Conservation (phyloP, 53 echinoderm and acorn worm species). For the Actinopyga echinites region DNA sequence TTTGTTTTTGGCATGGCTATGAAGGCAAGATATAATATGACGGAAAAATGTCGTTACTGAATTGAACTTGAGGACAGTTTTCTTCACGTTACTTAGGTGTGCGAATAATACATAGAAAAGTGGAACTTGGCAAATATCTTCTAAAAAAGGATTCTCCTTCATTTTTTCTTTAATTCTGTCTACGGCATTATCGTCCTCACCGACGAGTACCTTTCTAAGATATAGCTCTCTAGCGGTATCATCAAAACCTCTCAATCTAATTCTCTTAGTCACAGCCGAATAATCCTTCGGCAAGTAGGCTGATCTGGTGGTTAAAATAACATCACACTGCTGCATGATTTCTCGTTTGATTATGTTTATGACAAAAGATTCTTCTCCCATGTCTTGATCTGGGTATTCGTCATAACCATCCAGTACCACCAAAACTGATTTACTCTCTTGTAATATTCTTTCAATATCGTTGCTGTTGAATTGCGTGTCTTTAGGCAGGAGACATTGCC, state of each 20-base stretch:
- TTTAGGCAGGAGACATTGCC: not conserved
- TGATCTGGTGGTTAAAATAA: constrained; percentile 14
- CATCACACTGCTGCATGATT: not conserved
- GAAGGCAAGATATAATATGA: not conserved
- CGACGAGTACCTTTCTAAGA: not conserved
- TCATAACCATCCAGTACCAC: constrained; percentile 2
- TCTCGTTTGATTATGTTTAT: not conserved
- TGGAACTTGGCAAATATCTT: constrained; percentile 12
- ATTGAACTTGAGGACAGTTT: not conserved
- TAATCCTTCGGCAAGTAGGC: not conserved
- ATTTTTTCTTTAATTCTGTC: constrained; percentile 7
- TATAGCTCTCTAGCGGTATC: not conserved
- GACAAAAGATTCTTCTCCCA: not conserved
- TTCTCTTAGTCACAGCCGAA: not conserved
- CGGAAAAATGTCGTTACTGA: not conserved
- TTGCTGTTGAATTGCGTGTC: not conserved
- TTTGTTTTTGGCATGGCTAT: not conserved
- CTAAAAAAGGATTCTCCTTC: constrained; percentile 15
- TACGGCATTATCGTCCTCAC: not conserved
- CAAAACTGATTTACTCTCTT: not conserved
- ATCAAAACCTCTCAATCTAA: constrained; percentile 1
- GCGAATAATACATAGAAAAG: not conserved
- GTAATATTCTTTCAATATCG: not conserved
- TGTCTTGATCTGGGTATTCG: constrained; percentile 15
- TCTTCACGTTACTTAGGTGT: not conserved